Base-by-base conservation (phyloP, 2,888 invertebrate genomes). In the Yponomeuta malinellus region DNA sequence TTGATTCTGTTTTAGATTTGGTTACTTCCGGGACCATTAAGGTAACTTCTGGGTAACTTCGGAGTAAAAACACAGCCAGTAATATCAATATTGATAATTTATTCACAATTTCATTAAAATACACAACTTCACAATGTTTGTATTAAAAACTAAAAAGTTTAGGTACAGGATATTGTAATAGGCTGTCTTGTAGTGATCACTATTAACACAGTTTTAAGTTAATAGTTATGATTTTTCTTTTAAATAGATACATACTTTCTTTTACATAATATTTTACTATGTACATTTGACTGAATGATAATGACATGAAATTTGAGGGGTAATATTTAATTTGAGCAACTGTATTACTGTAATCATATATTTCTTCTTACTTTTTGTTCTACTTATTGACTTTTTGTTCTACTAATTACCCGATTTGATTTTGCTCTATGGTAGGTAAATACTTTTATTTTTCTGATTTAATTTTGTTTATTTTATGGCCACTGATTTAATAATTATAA, bases 51-150 rank as follows among this genome's bases (percentile, higher is more conserved):
- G 29, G 12, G 29, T n/a, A 52, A 31, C 8, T 8, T 43, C 8
- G 10, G 29, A 52, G 10, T 10, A 33, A 69, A 23, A 69, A 80
- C 79, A 67, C 63, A 33, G 23, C 31, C 48, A 23, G 74, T 86
- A 89, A 90, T 91, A 91, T 91, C 91, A 91, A 90, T 92, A 89
- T 89, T 90, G 90, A 92, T 91, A 90, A 90, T 91, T 92, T 92
- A 92, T 90, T 92, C 89, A 91, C 91, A 91, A 90, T 90, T 91
- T 91, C 89, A 90, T 90, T 91, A 92, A 92, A 91, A 91, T 92
- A 92, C 92, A 91, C 91, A 91, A 92, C 84, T 90, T 91, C 90
- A 91, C 90, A 90, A 89, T 88, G 86, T 87, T 85, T 83, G 86
- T 88, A 90, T 90, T 89, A 87, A 80, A 87, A 92, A 91, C 89